Percentiles rank a stretch among this genome's conserved stretches.
Conservation (phyloP, 2,113 vertebrate genomes). For the Hyperopisus bebe region DNA sequence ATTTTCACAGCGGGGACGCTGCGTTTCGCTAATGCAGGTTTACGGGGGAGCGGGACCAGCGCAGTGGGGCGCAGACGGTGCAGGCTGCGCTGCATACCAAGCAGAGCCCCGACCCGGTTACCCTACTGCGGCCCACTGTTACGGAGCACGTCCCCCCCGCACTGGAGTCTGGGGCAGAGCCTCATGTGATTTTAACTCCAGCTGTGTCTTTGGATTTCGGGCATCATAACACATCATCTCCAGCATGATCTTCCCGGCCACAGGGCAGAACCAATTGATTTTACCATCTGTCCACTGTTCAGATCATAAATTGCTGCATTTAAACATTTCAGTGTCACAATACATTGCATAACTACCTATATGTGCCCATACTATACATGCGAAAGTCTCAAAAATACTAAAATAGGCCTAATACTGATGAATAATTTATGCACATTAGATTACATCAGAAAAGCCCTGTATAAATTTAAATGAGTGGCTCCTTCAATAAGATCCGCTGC, state of each 20-base stretch:
- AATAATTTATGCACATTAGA: not conserved
- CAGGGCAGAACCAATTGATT: not conserved
- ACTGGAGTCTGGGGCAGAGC: not conserved
- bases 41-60: not conserved
- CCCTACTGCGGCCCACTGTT: not conserved
- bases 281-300: not conserved
- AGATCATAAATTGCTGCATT: not conserved
- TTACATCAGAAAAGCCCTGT: not conserved
- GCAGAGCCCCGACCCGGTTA: conserved; percentile 18
- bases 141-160: not conserved
- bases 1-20: not conserved
- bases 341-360: not conserved
- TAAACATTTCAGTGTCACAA: not conserved
- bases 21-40: not conserved
- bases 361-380: not conserved
- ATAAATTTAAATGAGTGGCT: not conserved
- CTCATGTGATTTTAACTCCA: not conserved
- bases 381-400: not conserved
- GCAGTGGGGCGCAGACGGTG: not conserved
- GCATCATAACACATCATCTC: not conserved
- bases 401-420: not conserved
- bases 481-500: not conserved
- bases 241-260: not conserved
- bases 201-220: not conserved
- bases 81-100: not conserved